Percentiles rank a stretch among this genome's conserved stretches.
Conservation (phyloP, 37 sponge, comb jelly and placozoan genomes). For the Agelas oroides region DNA sequence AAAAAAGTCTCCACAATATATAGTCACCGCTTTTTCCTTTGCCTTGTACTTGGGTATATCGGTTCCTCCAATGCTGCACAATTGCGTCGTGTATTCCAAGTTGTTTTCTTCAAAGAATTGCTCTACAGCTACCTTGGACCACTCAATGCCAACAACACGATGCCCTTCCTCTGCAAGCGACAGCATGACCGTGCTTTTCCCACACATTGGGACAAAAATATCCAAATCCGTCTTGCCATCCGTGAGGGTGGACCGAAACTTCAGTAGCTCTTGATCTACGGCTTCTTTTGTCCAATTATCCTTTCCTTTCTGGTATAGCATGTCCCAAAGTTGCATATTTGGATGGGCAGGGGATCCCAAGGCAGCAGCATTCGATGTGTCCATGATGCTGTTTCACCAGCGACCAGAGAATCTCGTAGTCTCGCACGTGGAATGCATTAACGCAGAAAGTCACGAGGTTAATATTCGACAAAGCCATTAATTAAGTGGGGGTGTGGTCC, state of each 20-base stretch:
- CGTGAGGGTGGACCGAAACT: background rate
- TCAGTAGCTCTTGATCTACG: background rate
- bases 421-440: too few species aligned
- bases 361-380: too few species aligned
- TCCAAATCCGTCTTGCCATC: background rate
- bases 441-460: too few species aligned
- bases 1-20: slow-evolving; percentile 34
- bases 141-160: slow-evolving; percentile 13
- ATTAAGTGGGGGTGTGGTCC: too few species aligned
- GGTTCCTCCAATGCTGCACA: background rate
- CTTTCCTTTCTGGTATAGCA: background rate
- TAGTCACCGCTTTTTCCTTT: background rate
- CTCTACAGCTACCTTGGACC: background rate
- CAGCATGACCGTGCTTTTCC: background rate
- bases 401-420: too few species aligned
- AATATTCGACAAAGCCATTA: too few species aligned
- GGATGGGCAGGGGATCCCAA: too few species aligned
- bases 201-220: slow-evolving; percentile 19
- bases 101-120: background rate
- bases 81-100: background rate
- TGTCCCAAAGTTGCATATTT: background rate
- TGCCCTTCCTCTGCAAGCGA: slow-evolving; percentile 1
- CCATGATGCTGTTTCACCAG: too few species aligned
- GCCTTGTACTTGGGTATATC: background rate
- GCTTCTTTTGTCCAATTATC: background rate